These are phyloP conservation scores for Podotricha telesiphe DNA, from an alignment of 2,888 invertebrate genomes.

Conservation along the genomic window DNA sequence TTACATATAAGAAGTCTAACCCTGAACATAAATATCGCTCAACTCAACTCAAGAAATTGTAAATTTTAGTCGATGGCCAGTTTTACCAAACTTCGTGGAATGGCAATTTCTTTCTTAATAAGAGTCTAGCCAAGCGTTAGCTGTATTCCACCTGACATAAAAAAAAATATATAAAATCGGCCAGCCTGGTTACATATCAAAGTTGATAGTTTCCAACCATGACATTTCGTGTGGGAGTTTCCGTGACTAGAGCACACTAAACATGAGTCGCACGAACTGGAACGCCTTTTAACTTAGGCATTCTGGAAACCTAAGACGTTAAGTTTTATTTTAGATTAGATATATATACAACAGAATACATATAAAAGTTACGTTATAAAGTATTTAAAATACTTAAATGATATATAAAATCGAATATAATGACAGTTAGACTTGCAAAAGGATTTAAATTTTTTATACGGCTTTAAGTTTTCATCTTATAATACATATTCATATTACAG, in stretches of 20 bases:
- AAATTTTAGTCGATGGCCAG: slow-evolving; percentile 23
- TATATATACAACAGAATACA: no score
- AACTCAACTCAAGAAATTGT: slow-evolving; percentile 10
- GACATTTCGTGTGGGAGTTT: slow-evolving; percentile 51
- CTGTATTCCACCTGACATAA: slow-evolving; percentile 3
- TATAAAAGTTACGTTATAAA: background rate
- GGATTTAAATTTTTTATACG: background rate
- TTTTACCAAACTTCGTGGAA: slow-evolving; percentile 32
- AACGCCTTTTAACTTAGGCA: slow-evolving; percentile 44
- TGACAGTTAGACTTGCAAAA: no score
- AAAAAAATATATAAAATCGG: slow-evolving; percentile 37
- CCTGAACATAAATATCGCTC: slow-evolving; percentile 22
- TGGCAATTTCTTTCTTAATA: slow-evolving; percentile 12
- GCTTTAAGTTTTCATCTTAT: background rate
- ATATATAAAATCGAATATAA: no score
- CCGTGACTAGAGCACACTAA: slow-evolving; percentile 44
- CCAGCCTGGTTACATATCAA: slow-evolving; percentile 36
- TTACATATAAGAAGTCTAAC: slow-evolving; percentile 19
- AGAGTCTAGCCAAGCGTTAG: slow-evolving; percentile 18
- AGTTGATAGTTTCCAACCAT: slow-evolving; percentile 46
- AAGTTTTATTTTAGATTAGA: slow-evolving; percentile 8
- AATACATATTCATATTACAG: background rate
- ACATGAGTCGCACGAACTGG: slow-evolving; percentile 43
- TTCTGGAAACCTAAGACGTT: slow-evolving; percentile 31
- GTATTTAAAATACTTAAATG: no score